A percentile compares a stretch with the other conserved stretches of the same genome.
Evolutionary conservation across 1,140 invertebrate genomes (phyloP).

Genomic region (Chlorops oryzae): DNA sequence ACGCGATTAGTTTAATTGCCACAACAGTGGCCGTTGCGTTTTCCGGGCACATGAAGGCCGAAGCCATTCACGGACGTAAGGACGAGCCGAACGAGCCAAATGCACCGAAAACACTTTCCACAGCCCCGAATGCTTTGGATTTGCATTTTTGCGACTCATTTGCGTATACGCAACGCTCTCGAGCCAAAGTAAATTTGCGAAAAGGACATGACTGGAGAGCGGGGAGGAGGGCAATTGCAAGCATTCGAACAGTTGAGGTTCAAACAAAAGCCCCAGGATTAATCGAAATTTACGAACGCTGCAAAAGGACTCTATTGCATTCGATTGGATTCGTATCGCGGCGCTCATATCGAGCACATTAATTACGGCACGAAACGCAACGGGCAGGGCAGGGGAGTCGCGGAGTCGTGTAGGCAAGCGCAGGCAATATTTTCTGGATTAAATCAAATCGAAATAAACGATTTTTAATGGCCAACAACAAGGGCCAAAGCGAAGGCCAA

Average conservation of each 20-base stretch:
- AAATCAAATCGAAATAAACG: conserved; percentile 49
- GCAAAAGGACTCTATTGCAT: background rate
- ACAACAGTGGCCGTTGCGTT: too few relatives aligned
- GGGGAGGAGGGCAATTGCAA: background rate
- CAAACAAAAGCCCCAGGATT: too few relatives aligned
- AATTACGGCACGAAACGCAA: conserved; percentile 24
- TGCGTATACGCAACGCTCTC: conserved; percentile 1
- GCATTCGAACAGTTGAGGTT: too few relatives aligned
- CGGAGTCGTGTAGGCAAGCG: background rate
- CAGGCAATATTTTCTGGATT: conserved; percentile 32
- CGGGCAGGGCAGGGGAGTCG: background rate
- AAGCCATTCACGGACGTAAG: too few relatives aligned
- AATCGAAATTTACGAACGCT: conserved; percentile 47
- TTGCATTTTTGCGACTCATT: conserved; percentile 13
- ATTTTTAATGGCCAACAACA: conserved; percentile 43
- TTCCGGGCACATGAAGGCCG: too few relatives aligned
- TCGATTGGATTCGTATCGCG: conserved; percentile 4
- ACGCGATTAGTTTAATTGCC: conserved; percentile 48
- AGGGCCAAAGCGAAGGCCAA: conserved; percentile 1
- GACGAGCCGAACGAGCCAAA: too few relatives aligned
- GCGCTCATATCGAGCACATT: conserved; percentile 44
- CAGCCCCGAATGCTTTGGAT: background rate
- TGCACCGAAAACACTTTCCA: background rate
- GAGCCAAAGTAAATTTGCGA: background rate
- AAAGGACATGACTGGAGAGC: background rate